These are phyloP conservation scores for Laticauda colubrina DNA, from an alignment of 2,113 vertebrate genomes.

Conservation along the genomic window DNA sequence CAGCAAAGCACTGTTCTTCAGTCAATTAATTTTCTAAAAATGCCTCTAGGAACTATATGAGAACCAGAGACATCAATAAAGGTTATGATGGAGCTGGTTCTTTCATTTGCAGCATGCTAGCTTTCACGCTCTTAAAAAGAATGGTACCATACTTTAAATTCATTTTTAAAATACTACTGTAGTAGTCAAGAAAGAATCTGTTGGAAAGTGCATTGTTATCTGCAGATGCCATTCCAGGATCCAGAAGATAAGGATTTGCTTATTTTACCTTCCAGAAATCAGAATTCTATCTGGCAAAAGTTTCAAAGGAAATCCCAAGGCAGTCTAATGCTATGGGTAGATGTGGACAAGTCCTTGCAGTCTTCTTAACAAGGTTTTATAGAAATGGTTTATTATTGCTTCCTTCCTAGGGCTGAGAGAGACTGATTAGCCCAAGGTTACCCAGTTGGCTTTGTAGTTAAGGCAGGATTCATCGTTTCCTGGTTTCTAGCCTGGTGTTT, in stretches of 20 bases:
- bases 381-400: neutral
- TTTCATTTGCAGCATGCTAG: neutral
- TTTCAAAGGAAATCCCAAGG: neutral
- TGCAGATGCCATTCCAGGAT: neutral
- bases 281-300: neutral
- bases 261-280: slow-evolving; percentile 2
- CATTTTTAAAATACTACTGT: no score
- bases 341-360: neutral
- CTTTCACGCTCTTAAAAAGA: neutral
- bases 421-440: neutral
- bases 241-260: neutral
- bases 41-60: neutral
- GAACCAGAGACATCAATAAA: neutral
- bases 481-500: neutral
- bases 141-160: neutral
- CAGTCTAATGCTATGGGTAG: neutral
- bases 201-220: neutral
- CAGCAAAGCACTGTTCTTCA: neutral
- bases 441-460: neutral
- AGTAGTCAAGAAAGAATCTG: neutral
- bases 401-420: neutral
- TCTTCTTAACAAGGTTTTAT: neutral
- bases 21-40: neutral
- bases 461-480: neutral
- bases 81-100: neutral